phyloP scores from a whole-genome alignment of 2,113 vertebrate genomes.

The Corythornis cristatus region DNA sequence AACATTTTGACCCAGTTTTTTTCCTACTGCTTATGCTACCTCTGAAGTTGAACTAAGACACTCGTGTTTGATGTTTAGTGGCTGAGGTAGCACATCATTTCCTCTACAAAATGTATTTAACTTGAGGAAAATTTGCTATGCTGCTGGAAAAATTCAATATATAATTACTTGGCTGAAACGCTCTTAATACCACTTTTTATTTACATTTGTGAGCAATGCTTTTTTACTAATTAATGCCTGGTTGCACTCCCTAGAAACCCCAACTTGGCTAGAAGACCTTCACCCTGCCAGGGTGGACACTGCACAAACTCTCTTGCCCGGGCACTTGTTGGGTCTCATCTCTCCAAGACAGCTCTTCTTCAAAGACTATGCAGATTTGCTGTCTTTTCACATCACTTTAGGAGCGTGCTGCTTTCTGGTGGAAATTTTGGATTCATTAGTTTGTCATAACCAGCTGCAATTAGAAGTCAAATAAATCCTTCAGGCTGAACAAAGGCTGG shows the following conservation, averaged over 20 bases:
- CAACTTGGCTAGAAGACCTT: not conserved
- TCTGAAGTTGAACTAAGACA: constrained; percentile 6
- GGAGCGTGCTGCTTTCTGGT: not conserved
- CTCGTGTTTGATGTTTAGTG: not conserved
- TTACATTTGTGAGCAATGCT: not conserved
- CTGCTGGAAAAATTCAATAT: not conserved
- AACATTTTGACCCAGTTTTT: constrained; percentile 51
- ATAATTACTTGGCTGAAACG: not conserved
- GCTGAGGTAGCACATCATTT: not conserved
- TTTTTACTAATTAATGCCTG: not conserved
- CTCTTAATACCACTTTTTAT: not conserved
- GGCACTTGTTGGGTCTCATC: not conserved
- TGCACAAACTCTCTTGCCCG: not conserved
- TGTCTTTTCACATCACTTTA: not conserved
- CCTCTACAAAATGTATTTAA: not conserved
- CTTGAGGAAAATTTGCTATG: not conserved
- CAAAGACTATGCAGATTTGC: not conserved
- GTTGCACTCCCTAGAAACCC: not conserved
- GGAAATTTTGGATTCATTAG: not conserved
- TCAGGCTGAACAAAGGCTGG: not conserved
- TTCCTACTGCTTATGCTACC: not conserved
- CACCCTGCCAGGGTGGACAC: not conserved
- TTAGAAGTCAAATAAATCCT: not conserved
- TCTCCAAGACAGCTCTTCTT: not conserved
- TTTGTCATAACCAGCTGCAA: not conserved